Evolutionary conservation across 2,797 vertebrate species (phyloP).

Genomic region (Valencia hispanica): DNA sequence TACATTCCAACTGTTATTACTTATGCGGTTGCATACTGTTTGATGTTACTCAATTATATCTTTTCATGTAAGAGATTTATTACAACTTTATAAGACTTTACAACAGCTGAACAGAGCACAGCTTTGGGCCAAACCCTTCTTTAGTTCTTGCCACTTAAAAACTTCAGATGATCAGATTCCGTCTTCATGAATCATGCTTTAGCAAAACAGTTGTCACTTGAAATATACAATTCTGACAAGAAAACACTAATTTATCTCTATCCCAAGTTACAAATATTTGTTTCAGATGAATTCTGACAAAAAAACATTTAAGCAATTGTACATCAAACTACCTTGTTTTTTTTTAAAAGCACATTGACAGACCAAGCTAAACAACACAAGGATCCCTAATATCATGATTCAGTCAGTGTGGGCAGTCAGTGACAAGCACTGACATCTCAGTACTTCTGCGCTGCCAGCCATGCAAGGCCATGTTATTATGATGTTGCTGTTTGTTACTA

Average conservation of each 20-base stretch:
- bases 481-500: slow-evolving; percentile 44
- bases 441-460: slow-evolving; percentile 64
- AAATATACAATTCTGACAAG: neutral
- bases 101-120: slow-evolving; percentile 16
- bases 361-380: slow-evolving; percentile 44
- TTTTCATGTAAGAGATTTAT: slow-evolving; percentile 19
- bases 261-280: neutral
- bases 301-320: neutral
- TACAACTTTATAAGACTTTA: slow-evolving; percentile 19
- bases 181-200: neutral
- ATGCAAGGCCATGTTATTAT: slow-evolving; percentile 50
- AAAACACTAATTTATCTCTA: neutral
- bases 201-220: neutral
- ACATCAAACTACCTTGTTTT: neutral
- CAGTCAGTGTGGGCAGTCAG: slow-evolving; percentile 60
- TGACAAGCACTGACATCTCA: slow-evolving; percentile 62
- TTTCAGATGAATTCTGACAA: neutral
- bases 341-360: neutral
- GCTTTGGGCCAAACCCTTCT: neutral
- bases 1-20: slow-evolving; percentile 10
- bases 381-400: slow-evolving; percentile 62
- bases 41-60: neutral
- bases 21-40: neutral
- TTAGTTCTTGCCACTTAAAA: neutral
- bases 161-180: neutral